phyloP scores from a whole-genome alignment of 64 coral and sea anemone genomes.

The Platygyra sinensis region DNA sequence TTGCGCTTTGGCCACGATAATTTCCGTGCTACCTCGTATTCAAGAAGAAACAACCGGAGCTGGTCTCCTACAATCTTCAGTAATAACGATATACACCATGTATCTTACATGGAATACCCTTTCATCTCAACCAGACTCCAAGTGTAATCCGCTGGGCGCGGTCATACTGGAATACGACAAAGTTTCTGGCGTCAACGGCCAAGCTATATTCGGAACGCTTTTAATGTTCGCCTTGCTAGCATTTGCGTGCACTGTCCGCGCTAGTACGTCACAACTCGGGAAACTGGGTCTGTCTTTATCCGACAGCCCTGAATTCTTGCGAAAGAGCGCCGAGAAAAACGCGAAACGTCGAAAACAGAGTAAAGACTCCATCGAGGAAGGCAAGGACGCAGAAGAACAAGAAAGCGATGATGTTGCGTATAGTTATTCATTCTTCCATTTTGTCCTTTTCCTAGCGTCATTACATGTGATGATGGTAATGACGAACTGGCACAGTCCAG shows the following conservation, averaged over 20 bases:
- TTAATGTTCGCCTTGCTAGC: slow-evolving; percentile 90
- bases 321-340: slow-evolving; percentile 49
- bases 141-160: slow-evolving; percentile 87
- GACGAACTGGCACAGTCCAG: slow-evolving; percentile 96
- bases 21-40: slow-evolving; percentile 87
- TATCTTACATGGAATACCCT: slow-evolving; percentile 97
- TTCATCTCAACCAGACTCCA: slow-evolving; percentile 84
- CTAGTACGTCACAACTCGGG: slow-evolving; percentile 90
- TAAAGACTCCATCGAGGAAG: slow-evolving; percentile 13
- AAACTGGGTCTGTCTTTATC: slow-evolving; percentile 84
- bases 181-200: slow-evolving; percentile 92
- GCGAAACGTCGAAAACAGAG: slow-evolving; percentile 6
- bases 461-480: slow-evolving; percentile 93
- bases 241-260: slow-evolving; percentile 94
- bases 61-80: slow-evolving; percentile 88
- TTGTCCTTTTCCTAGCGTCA: slow-evolving; percentile 83
- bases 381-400: slow-evolving; percentile 20
- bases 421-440: slow-evolving; percentile 92
- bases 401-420: slow-evolving; percentile 75
- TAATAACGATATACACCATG: slow-evolving; percentile 94
- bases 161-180: slow-evolving; percentile 96
- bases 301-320: slow-evolving; percentile 58
- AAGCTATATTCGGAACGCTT: slow-evolving; percentile 93
- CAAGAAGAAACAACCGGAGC: slow-evolving; percentile 89
- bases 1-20: slow-evolving; percentile 79